Base-by-base conservation (phyloP, 2,113 vertebrate genomes). In the Myotis brandtii region DNA sequence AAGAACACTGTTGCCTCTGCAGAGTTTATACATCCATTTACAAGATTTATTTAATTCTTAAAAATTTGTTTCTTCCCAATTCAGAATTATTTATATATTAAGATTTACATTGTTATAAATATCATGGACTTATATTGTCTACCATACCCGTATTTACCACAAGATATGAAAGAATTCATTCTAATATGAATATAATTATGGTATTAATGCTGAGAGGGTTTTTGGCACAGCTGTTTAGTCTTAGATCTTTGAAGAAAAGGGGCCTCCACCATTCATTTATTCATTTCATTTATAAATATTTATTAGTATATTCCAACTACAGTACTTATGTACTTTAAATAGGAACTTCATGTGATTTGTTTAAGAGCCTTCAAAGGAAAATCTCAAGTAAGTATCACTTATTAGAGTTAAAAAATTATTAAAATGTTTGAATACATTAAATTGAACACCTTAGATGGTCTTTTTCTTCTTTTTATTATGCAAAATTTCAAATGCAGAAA, bases 341-440 rank as follows among this genome's bases (percentile, higher is more conserved):
- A 83, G 16, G 56, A 82, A 73, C 2, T 23, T 94, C 10, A 20
- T 83, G 17, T 89, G 48, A 30, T 43, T 25, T 25, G 3, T 88
- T 69, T 43, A 72, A 81, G 80, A 90, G 59, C 13, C 77, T 94
- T 94, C 46, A 77, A 90, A 94, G 70, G 50, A 84, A 77, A 70
- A 40, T 50, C 40, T 59, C 17, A 72, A 37, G 50, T 48, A 72
- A 75, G 40, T 80, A 80, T 48, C n/a, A 43, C 13, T 66, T 64
- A 66, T 21, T 52, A 70, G 13, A 62, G 37, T 91, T 70, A 85
- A 25, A 56, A 83, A 90, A 79, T 70, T 70, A 62, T 13, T 79
- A 43, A 79, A 85, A 37, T 70, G 3, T 85, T 69, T 79, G 34
- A 94, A 50, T 2, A 9, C 14, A 52, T 64, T 88, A 81, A 88